Conservation (phyloP, 53 echinoderm and acorn worm species). For the Paracentrotus lividus region DNA sequence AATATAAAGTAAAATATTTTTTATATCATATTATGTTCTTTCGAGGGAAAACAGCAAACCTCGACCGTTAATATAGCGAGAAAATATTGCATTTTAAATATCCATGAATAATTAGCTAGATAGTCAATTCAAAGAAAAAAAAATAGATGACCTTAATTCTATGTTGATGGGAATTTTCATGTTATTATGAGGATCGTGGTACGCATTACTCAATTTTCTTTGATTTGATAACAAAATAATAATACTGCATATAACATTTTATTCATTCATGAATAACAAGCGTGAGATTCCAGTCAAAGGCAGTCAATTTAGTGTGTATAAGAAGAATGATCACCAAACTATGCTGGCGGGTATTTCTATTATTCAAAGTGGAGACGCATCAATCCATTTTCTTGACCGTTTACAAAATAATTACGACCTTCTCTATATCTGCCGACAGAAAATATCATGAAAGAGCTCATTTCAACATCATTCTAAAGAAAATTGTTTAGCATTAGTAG, state of each 20-base stretch:
- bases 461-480: no score
- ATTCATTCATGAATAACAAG: slow-evolving; percentile 19
- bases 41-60: neutral
- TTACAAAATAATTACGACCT: neutral
- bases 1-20: neutral
- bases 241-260: neutral
- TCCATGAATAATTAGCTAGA: slow-evolving; percentile 15
- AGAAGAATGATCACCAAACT: neutral
- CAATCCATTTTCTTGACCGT: neutral
- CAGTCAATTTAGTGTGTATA: neutral
- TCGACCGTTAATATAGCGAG: neutral
- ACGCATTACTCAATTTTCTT: no score
- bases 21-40: neutral
- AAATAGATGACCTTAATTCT: no score
- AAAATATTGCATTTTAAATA: neutral
- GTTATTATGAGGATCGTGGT: no score
- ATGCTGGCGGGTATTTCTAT: neutral
- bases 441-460: no score
- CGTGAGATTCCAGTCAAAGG: neutral
- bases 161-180: no score
- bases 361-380: neutral
- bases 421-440: no score
- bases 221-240: no score
- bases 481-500: no score
- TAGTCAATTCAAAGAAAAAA: neutral